A percentile compares a stretch with the other conserved stretches of the same genome.
Conservation (phyloP, 2,888 invertebrate genomes). For the Caenorhabditis sp. region DNA sequence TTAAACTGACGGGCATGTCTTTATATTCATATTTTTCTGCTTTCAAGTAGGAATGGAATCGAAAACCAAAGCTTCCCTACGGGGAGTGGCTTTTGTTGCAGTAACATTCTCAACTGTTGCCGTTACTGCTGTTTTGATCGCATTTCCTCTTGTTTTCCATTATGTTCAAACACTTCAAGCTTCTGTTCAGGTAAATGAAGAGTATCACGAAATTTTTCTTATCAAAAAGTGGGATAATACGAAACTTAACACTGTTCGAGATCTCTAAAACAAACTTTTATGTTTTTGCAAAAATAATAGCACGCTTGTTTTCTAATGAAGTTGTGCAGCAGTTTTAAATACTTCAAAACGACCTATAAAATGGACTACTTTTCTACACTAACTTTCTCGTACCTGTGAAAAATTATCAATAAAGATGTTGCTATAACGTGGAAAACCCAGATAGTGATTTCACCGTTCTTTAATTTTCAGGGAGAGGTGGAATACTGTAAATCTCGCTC, state of each 20-base stretch:
- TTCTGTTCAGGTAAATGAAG: constrained; percentile 61
- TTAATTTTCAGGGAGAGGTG: constrained; percentile 62
- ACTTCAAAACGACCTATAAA: too few species aligned
- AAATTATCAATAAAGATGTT: background rate
- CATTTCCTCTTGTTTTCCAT: constrained; percentile 71
- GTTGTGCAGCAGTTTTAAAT: too few species aligned
- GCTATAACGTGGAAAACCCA: background rate
- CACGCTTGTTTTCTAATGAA: too few species aligned
- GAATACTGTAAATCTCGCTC: constrained; percentile 69
- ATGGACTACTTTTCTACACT: too few species aligned
- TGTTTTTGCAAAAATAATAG: too few species aligned
- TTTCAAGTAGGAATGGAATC: constrained; percentile 35
- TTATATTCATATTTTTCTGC: constrained; percentile 8
- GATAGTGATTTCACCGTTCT: background rate
- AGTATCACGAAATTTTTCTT: too few species aligned
- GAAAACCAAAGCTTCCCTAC: constrained; percentile 43
- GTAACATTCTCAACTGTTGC: constrained; percentile 67
- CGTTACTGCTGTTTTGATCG: constrained; percentile 68
- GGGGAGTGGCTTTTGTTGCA: constrained; percentile 59
- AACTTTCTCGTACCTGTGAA: background rate
- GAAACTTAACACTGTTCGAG: too few species aligned
- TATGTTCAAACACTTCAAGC: constrained; percentile 71
- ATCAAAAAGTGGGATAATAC: too few species aligned
- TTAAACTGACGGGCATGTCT: too few species aligned
- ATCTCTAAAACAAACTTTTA: too few species aligned